A percentile compares a stretch with the other conserved stretches of the same genome.
Conservation (phyloP, 2,113 vertebrate genomes). For the Tamias sibiricus region DNA sequence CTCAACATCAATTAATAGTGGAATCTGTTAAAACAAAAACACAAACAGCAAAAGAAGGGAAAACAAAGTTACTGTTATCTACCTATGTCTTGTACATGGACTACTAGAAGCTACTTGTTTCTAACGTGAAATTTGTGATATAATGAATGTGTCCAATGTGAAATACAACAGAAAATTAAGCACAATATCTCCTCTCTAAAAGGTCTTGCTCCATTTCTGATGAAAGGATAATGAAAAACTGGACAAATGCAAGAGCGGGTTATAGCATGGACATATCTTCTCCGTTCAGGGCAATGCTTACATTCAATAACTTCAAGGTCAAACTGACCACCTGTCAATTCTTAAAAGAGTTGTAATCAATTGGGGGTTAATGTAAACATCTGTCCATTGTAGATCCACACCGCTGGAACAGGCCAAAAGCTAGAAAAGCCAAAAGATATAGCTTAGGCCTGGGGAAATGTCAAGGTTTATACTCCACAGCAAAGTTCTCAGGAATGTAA, state of each 20-base stretch:
- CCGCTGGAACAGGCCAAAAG: background rate
- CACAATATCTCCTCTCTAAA: background rate
- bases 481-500: background rate
- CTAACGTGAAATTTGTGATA: background rate
- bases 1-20: background rate
- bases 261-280: background rate
- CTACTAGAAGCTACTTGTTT: background rate
- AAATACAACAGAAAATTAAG: background rate
- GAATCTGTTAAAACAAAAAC: background rate
- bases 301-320: conserved; percentile 42
- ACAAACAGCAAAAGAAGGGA: background rate
- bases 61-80: background rate
- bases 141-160: background rate
- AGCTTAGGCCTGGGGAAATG: background rate
- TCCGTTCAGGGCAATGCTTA: background rate
- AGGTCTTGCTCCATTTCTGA: background rate
- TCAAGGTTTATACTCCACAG: background rate
- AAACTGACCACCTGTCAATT: conserved; percentile 50
- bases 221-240: background rate
- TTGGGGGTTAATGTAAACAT: conserved; percentile 33
- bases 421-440: background rate
- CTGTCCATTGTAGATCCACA: background rate
- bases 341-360: conserved; percentile 26
- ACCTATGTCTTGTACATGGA: background rate
- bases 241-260: background rate